Conservation (phyloP, 64 coral and sea anemone genomes). For the Trachythela sp. region DNA sequence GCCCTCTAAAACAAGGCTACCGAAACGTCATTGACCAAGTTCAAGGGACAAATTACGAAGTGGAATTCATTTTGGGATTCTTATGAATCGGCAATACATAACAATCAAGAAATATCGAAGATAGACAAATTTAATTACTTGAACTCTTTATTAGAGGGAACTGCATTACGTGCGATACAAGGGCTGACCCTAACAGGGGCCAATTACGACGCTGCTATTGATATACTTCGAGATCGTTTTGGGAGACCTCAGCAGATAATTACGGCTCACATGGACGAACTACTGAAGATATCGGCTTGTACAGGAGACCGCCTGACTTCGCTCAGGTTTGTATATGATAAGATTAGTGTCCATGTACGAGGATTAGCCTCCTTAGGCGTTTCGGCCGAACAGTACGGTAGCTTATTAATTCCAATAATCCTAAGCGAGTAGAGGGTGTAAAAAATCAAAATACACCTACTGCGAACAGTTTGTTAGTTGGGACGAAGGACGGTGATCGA, state of each 20-base stretch:
- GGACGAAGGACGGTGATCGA: background rate
- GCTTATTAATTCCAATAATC: background rate
- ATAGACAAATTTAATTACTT: background rate
- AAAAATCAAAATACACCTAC: background rate
- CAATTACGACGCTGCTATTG: background rate
- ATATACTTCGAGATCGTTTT: background rate
- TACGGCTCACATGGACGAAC: slow-evolving; percentile 19
- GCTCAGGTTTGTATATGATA: background rate
- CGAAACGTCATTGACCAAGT: background rate
- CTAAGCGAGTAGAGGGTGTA: background rate
- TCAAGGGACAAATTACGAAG: background rate
- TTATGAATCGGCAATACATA: background rate
- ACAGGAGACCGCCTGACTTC: background rate
- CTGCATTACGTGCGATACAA: background rate
- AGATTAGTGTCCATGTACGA: slow-evolving; percentile 20
- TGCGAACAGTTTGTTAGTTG: background rate
- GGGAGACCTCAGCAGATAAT: background rate
- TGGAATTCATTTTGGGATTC: background rate
- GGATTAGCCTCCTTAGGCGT: background rate
- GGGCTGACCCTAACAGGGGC: background rate
- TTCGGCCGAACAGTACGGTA: background rate
- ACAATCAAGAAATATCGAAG: background rate
- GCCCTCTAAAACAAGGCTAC: background rate
- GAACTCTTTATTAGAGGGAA: background rate
- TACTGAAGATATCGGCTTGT: background rate